Conservation (phyloP, 1,140 invertebrate species). For the Ceratina australensis region DNA sequence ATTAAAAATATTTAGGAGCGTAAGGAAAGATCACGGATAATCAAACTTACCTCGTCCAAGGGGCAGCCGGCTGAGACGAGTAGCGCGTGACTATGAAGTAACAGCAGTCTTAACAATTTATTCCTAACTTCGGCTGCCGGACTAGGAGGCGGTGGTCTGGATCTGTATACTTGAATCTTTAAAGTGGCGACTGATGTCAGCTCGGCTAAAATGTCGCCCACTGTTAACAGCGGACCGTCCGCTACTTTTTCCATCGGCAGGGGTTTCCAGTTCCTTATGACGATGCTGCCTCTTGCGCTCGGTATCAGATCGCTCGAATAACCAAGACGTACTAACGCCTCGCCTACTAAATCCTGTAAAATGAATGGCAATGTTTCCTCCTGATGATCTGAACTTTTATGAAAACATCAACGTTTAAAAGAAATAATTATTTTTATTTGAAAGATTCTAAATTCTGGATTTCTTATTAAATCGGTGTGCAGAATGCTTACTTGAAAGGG, state of each 20-base stretch:
- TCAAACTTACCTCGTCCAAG: conserved; percentile 89
- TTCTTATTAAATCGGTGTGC: neutral
- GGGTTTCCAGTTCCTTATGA: conserved; percentile 97
- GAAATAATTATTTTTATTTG: too few relatives aligned
- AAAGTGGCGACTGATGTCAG: conserved; percentile 94
- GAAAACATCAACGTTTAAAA: too few relatives aligned
- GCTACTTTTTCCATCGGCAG: conserved; percentile 93
- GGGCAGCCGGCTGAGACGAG: conserved; percentile 94
- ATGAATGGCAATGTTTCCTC: neutral
- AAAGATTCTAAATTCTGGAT: neutral
- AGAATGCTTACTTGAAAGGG: conserved; percentile 84
- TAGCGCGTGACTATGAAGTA: conserved; percentile 92
- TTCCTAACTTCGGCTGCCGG: conserved; percentile 93
- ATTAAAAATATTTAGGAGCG: neutral
- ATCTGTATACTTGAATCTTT: conserved; percentile 91
- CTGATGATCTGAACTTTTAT: too few relatives aligned
- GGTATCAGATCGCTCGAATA: conserved; percentile 81
- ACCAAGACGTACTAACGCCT: conserved; percentile 84
- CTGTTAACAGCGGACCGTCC: conserved; percentile 90
- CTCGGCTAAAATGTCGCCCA: conserved; percentile 95
- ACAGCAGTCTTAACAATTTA: conserved; percentile 91
- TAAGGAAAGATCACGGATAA: neutral
- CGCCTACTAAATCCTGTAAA: conserved; percentile 82
- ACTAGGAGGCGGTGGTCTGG: conserved; percentile 83
- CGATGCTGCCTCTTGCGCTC: conserved; percentile 86